Conservation (phyloP, 2,797 vertebrate genomes). For the Acanthis flammea region DNA sequence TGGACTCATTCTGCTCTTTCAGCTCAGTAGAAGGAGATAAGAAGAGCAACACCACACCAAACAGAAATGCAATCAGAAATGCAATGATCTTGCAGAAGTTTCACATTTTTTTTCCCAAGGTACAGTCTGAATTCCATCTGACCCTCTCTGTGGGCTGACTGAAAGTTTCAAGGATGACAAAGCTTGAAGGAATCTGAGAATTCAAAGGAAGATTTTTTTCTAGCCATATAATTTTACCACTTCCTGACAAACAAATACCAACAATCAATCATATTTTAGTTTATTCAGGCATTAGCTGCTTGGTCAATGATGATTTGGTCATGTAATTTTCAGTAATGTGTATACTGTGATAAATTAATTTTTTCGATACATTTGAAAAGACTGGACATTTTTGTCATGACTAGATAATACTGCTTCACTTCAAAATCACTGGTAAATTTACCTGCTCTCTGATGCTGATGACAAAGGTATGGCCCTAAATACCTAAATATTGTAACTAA, state of each 20-base stretch:
- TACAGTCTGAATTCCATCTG: neutral
- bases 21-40: neutral
- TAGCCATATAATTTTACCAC: neutral
- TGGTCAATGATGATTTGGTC: accelerated
- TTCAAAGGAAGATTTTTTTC: neutral
- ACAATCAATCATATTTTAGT: neutral
- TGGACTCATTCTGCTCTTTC: neutral
- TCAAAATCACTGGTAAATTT: neutral
- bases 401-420: neutral
- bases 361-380: neutral
- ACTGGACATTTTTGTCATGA: neutral
- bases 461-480: neutral
- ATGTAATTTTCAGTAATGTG: neutral
- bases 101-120: neutral
- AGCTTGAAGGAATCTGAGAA: neutral
- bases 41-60: neutral
- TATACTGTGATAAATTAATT: neutral
- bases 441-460: neutral
- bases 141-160: neutral
- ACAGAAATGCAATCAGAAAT: neutral
- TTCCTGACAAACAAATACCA: neutral
- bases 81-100: neutral
- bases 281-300: neutral
- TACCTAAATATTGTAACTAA: neutral
- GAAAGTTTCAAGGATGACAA: neutral